Conservation (phyloP, 2,113 vertebrate genomes). For the Corydoras maculifer region DNA sequence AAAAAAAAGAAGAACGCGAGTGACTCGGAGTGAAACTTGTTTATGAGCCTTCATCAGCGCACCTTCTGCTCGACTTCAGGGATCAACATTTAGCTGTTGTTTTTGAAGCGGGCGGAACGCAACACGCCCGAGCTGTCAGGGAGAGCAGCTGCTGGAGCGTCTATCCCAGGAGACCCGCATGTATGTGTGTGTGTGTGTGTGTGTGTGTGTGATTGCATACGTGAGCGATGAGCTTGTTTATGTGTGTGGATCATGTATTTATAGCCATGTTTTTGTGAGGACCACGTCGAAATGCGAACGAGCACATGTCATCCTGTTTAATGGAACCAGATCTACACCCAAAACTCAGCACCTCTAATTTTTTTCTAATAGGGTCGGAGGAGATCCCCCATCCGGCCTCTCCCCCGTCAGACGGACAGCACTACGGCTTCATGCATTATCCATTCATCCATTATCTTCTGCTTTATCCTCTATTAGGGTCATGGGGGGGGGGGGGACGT, state of each 20-base stretch:
- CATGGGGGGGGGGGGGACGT: no score
- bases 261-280: neutral
- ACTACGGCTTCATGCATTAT: no score
- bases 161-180: conserved; percentile 33
- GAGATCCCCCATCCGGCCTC: no score
- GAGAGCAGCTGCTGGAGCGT: conserved; percentile 41
- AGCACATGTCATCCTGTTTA: no score
- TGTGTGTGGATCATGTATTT: conserved; percentile 1
- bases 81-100: conserved; percentile 46
- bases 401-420: no score
- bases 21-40: conserved; percentile 55
- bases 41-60: conserved; percentile 51
- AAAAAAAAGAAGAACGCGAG: conserved; percentile 58
- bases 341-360: no score
- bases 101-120: conserved; percentile 34
- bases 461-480: no score
- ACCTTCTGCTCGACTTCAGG: conserved; percentile 46
- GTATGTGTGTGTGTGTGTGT: conserved; percentile 12
- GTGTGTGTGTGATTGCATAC: neutral
- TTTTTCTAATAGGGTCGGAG: no score
- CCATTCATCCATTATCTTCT: no score
- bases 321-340: no score
- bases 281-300: no score
- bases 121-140: conserved; percentile 33
- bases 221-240: conserved; percentile 5